phyloP scores from a whole-genome alignment of 2,888 invertebrate genomes.

The Monoplex corrugatus region DNA sequence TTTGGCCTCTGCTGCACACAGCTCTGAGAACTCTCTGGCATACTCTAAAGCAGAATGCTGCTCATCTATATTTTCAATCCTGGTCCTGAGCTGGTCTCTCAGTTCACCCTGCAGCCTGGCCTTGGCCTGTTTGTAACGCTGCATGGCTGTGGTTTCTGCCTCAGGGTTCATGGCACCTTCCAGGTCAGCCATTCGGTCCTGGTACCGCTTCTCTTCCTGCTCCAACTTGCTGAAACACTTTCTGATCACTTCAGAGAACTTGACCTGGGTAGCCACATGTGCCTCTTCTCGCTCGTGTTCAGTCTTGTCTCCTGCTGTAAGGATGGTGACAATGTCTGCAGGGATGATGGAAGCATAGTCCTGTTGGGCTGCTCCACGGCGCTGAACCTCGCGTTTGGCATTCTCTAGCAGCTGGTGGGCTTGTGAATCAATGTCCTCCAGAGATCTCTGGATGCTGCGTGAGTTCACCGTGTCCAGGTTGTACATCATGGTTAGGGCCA shows the following conservation, averaged over 20 bases:
- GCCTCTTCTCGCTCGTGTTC: slow-evolving; percentile 72
- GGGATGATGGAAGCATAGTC: slow-evolving; percentile 75
- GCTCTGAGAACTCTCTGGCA: slow-evolving; percentile 73
- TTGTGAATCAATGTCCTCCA: slow-evolving; percentile 66
- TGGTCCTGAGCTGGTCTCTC: slow-evolving; percentile 72
- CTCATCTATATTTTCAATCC: slow-evolving; percentile 74
- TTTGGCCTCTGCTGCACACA: slow-evolving; percentile 76
- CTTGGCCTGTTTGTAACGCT: slow-evolving; percentile 72
- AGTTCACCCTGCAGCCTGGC: slow-evolving; percentile 74
- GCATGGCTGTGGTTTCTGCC: slow-evolving; percentile 69
- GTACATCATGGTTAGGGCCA: slow-evolving; percentile 52
- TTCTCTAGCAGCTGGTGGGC: slow-evolving; percentile 71
- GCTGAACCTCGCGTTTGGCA: slow-evolving; percentile 74
- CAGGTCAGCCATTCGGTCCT: slow-evolving; percentile 71
- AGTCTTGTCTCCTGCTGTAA: slow-evolving; percentile 73
- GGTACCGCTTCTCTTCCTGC: slow-evolving; percentile 75
- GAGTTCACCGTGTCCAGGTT: slow-evolving; percentile 41
- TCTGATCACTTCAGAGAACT: slow-evolving; percentile 71
- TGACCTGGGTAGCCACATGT: slow-evolving; percentile 72
- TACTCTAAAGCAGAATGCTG: slow-evolving; percentile 76
- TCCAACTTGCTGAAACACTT: slow-evolving; percentile 77
- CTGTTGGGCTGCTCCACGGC: slow-evolving; percentile 75
- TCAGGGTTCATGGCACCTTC: slow-evolving; percentile 77
- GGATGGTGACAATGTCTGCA: slow-evolving; percentile 73
- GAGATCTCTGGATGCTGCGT: slow-evolving; percentile 40